phyloP scores from a whole-genome alignment of 2,113 vertebrate genomes.

The Glareola pratincola region DNA sequence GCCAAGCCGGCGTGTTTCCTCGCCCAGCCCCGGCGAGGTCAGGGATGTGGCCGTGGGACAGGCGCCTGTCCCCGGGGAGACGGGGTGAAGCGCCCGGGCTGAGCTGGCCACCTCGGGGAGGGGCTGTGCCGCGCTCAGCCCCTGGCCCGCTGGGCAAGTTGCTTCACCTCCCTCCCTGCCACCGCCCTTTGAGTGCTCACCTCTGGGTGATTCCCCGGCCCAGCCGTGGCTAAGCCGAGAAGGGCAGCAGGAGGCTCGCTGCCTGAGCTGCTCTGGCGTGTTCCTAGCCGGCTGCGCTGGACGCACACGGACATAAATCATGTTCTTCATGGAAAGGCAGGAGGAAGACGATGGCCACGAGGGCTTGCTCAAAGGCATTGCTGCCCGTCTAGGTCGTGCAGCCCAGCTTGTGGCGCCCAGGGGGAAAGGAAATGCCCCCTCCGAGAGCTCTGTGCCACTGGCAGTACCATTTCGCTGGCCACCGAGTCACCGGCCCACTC shows the following conservation, averaged over 20 bases:
- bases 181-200: not conserved
- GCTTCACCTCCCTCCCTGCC: not conserved
- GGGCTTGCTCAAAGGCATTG: not conserved
- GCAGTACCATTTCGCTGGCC: not conserved
- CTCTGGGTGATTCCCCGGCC: not conserved
- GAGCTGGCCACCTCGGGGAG: not conserved
- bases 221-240: not conserved
- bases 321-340: accelerated
- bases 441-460: not conserved
- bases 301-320: not conserved
- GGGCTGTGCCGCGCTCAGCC: not conserved
- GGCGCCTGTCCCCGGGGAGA: not conserved
- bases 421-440: accelerated
- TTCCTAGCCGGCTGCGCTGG: not conserved
- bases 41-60: not conserved
- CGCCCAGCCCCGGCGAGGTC: not conserved
- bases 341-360: not conserved
- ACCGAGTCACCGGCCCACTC: not conserved
- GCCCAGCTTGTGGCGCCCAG: not conserved
- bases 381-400: not conserved
- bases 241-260: not conserved
- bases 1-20: not conserved
- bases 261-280: not conserved
- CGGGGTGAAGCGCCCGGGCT: not conserved
- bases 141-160: not conserved